Base-by-base conservation (phyloP, 2,113 vertebrate genomes). In the Regulus satrapa region DNA sequence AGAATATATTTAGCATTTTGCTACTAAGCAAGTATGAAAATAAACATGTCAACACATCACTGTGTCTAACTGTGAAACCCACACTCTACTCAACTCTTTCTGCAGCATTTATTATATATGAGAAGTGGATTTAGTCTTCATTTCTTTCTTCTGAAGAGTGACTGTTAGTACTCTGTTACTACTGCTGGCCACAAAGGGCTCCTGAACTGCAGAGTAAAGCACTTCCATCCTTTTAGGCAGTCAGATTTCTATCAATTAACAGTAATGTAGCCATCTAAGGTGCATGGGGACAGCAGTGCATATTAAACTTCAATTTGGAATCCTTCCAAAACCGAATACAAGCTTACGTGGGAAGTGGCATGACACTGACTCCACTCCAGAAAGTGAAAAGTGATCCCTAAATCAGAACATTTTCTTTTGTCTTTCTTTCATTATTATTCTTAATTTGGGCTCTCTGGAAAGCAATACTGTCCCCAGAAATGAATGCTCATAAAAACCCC, bases 11-110 rank as follows among this genome's bases (percentile, higher is more conserved):
- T 95, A 94, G 94, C 87, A 69, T 97, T 95, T 93, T 94, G 96
- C 85, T 94, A 74, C 85, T 94, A 94, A 96, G 88, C 94, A 94
- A 94, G 61, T 68, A 96, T 97, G 79, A 95, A 97, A 98, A 98
- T 92, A 97, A 91, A 91, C 95, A 69, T 77, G 89, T 94, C 80
- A 73, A 95, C 78, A 92, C 46, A 79, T 79, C 7, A 0, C 73
- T 68, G 38, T 45, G 38, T 69, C 77, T 94, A 90, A 96, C 84
- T 80, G 77, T 51, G 72, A 90, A 90, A 82, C 72, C 63, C 79
- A 95, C 51, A 1, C 52, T 43, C 46, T 63, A 58, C 56, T 86
- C 94, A 83, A 51, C 45, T 88, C 62, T 54, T 92, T 62, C 83
- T 90, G 67, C n/a, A 66, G 38, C 55, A 43, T 86, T 91, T 86